These are phyloP conservation scores for Ditylenchus weischeri DNA, from an alignment of 2,888 invertebrate genomes.

Conservation along the genomic window DNA sequence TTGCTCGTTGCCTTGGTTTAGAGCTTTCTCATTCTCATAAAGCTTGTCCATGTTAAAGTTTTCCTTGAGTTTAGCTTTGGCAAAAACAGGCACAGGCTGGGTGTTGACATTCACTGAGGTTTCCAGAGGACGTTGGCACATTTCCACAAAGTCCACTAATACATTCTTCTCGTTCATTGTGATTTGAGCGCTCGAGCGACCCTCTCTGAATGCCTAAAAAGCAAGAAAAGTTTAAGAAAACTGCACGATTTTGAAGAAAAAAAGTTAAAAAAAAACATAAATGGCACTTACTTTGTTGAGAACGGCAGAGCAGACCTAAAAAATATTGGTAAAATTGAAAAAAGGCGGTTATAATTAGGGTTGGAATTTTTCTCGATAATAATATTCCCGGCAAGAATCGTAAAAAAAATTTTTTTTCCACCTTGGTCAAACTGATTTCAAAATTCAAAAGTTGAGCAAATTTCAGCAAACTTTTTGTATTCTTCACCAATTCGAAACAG, in stretches of 20 bases:
- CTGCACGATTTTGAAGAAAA: no score
- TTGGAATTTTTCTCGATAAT: no score
- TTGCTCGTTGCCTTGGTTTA: conserved; percentile 8
- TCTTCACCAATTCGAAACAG: no score
- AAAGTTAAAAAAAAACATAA: no score
- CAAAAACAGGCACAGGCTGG: conserved; percentile 25
- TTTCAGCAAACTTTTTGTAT: no score
- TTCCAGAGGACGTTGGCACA: conserved; percentile 28
- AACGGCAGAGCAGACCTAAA: conserved; percentile 12
- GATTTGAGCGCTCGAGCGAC: conserved; percentile 21
- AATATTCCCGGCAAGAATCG: no score
- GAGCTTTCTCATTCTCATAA: background rate
- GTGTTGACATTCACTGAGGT: background rate
- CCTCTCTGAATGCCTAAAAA: conserved; percentile 31
- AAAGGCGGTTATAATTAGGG: no score
- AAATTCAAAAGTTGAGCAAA: no score
- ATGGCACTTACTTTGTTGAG: conserved; percentile 11
- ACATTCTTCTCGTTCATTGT: conserved; percentile 19
- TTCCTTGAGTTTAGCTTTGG: conserved; percentile 27
- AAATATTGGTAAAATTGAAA: no score
- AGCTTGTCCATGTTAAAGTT: conserved; percentile 23
- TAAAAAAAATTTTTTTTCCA: no score
- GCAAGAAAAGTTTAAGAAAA: no score
- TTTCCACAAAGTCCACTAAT: conserved; percentile 33
- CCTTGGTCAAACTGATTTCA: no score